Percentiles rank a stretch among this genome's conserved stretches.
These are phyloP conservation scores for Saxidomus purpurata DNA, from an alignment of 1,140 invertebrate species.

Conservation along the genomic window DNA sequence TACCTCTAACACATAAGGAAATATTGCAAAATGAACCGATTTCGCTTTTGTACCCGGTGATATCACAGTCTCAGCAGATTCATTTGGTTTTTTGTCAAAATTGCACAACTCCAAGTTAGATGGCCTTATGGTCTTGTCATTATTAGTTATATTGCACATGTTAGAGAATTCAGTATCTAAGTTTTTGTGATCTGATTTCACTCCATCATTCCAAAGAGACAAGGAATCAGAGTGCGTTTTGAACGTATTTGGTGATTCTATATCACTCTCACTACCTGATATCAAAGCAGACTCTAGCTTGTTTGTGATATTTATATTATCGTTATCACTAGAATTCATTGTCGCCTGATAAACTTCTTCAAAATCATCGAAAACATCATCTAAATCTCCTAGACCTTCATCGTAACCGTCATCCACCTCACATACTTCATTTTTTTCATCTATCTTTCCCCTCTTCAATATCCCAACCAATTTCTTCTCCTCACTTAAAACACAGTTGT, in stretches of 20 bases:
- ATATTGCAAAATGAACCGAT: slow-evolving; percentile 76
- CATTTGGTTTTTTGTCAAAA: background rate
- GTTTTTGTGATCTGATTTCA: background rate
- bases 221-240: background rate
- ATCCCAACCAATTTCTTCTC: slow-evolving; percentile 52
- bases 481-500: background rate
- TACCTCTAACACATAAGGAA: slow-evolving; percentile 76
- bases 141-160: background rate
- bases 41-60: slow-evolving; percentile 43
- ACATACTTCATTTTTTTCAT: background rate
- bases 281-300: no score
- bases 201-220: background rate
- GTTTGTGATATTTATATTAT: background rate
- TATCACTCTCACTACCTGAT: background rate
- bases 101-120: slow-evolving; percentile 9
- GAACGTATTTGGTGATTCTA: background rate
- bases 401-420: slow-evolving; percentile 54
- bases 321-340: background rate
- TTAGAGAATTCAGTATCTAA: background rate
- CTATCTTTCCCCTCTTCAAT: background rate
- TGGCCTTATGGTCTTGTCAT: background rate
- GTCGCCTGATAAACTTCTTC: slow-evolving; percentile 60
- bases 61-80: background rate
- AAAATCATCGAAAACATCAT: slow-evolving; percentile 67
- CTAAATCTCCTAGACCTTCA: slow-evolving; percentile 61